Evolutionary conservation across 1,140 invertebrate genomes (phyloP), one percentile per base, ranked within the genome.

Genomic region (Drosophila fuyamai): DNA sequence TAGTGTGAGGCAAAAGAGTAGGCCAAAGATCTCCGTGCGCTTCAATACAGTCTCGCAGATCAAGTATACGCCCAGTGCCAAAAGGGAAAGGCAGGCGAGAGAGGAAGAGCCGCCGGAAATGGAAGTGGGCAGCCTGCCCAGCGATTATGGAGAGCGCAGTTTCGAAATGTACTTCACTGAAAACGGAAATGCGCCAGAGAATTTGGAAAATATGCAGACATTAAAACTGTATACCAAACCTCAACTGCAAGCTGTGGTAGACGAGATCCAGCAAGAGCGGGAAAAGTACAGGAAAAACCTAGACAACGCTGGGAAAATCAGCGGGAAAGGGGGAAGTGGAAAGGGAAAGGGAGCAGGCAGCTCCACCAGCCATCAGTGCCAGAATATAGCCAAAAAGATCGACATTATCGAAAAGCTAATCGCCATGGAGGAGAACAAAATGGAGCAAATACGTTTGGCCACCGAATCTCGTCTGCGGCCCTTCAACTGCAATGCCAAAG

Each of bases 331-430:
- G 2, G 46, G 29, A 14, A 14, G n/a, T 48, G 47, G 23, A 29
- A 48, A 29, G 23, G 60, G 81, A 13, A 77, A 84, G 6, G 61
- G 38, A 6, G 44, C 32, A 2, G 74, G 47, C 16, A 71, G 71
- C 29, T 90, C 90, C 9, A 92, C 91, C 2, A 86, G 79, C 14
- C 85, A 91, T 50, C 91, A 92, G 55, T 92, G 91, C 38, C 85
- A 91, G 53, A 91, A 95, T 65, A 95, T 95, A 38, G 94, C 95
- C 76, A 92, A 94, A 23, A 95, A 95, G 91, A 93, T 95, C 5
- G 93, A 95, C 68, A 94, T 95, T 14, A 95, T 95, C 6, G 95
- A 95, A 83, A 94, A 94, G 76, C 78, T 95, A 32, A 94, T 95
- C 1, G 95, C 95, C 91, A 94, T 95, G 93, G 95, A 95, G 88